Evolutionary conservation across 2,797 vertebrate species (phyloP), one percentile per base, ranked within the genome.

Genomic region (Pantherophis vulpinus): DNA sequence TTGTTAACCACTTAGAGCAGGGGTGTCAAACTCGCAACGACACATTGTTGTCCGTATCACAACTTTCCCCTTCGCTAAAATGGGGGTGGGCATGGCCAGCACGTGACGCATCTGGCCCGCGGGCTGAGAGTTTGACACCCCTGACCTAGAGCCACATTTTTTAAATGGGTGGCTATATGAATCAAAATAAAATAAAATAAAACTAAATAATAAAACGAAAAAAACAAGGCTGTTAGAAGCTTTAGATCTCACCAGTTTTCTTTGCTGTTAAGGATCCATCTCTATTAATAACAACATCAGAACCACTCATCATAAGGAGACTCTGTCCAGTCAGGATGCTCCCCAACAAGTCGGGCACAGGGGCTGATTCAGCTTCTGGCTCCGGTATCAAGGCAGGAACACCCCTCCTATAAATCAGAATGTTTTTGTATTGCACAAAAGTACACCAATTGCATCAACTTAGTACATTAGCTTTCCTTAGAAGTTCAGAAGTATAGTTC

Each of bases 281-380:
- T 70, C 99, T 98, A 96, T 99, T 99, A 96, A 99, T 99, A 93
- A 99, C 96, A 4, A 99, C 97, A 93, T 99, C 98, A 0, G 98
- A 98, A 92, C 99, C 98, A 94, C 98, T 99, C 99, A 99, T 98
- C 98, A 99, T 97, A 42, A 99, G 98, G 37, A 99, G 96, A 97
- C 98, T 99, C 97, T 99, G 99, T 93, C 98, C 98, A 0, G 98
- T 98, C 47, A 99, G 97, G 96, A 99, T 99, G 96, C 99, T 99
- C 89, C 99, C 99, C 94, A 99, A 96, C 56, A 99, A 98, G 97
- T 99, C 99, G 5, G 99, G 98, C 37, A 98, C 98, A 2, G 99
- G 98, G 5, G 98, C 97, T 7, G 97, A 96, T 93, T 98, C 98
- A 60, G 97, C 96, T 27, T 98, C 97, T 2, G 96, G 97, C 11